phyloP scores from a whole-genome alignment of 2,113 vertebrate genomes.

The Origma solitaria region DNA sequence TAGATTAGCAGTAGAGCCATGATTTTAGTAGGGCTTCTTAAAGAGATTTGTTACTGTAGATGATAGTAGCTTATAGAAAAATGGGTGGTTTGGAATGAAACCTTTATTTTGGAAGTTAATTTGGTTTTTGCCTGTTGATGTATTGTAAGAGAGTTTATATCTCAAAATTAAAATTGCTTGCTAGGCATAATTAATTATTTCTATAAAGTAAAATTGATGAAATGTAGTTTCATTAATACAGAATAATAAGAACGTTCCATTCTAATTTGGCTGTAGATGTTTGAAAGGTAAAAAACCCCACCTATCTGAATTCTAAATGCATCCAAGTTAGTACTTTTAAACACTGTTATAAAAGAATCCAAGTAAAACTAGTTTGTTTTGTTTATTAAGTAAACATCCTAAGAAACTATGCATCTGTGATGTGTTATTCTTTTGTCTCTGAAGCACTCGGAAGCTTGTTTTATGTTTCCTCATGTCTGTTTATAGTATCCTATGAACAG shows the following conservation, averaged over 20 bases:
- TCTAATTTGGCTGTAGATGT: background rate
- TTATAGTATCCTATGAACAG: background rate
- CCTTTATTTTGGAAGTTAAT: background rate
- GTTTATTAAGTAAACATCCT: conserved; percentile 12
- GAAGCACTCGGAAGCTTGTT: background rate
- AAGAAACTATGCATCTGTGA: background rate
- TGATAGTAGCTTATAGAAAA: background rate
- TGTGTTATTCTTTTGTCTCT: background rate
- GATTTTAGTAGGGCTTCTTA: background rate
- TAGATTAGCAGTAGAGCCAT: background rate
- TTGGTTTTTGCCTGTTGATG: background rate
- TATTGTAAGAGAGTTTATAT: background rate
- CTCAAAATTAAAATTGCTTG: background rate
- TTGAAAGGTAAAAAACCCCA: background rate
- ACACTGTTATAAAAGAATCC: background rate
- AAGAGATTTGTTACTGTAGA: background rate
- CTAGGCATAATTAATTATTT: background rate
- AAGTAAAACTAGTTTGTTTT: conserved; percentile 9
- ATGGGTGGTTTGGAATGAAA: background rate
- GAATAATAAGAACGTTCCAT: background rate
- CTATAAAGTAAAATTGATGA: background rate
- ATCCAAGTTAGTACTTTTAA: background rate
- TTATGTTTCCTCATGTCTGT: background rate
- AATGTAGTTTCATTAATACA: background rate
- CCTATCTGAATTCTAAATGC: background rate